phyloP scores from a whole-genome alignment of 2,888 invertebrate genomes.

The Camponotus fellah region DNA sequence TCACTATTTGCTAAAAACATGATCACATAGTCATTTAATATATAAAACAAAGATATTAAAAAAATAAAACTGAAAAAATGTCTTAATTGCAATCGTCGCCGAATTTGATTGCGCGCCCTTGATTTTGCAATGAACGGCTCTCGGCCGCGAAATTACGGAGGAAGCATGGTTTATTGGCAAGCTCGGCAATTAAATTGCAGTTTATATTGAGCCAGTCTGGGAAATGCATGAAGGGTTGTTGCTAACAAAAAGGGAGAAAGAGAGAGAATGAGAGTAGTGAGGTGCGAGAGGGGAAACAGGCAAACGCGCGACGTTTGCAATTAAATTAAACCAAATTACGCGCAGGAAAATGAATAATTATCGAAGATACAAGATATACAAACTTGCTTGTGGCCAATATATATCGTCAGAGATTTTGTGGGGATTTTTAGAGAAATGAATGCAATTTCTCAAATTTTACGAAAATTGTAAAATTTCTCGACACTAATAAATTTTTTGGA shows the following conservation, averaged over 20 bases:
- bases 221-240: conserved; percentile 74
- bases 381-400: conserved; percentile 13
- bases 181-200: conserved; percentile 74
- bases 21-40: neutral
- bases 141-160: conserved; percentile 62
- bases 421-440: conserved; percentile 25
- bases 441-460: neutral
- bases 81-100: conserved; percentile 54
- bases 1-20: neutral
- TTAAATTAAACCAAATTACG: conserved; percentile 79
- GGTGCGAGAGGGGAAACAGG: conserved; percentile 58
- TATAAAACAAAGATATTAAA: conserved; percentile 21
- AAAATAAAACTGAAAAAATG: conserved; percentile 34
- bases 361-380: conserved; percentile 65
- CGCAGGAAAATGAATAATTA: conserved; percentile 78
- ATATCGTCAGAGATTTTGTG: neutral
- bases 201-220: conserved; percentile 74
- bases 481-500: neutral
- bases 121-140: conserved; percentile 50
- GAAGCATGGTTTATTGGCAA: conserved; percentile 70
- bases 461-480: neutral
- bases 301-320: conserved; percentile 71
- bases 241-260: conserved; percentile 59
- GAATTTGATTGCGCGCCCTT: conserved; percentile 40
- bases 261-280: conserved; percentile 44